Percentiles rank a stretch among this genome's conserved stretches.
Conservation (phyloP, 2,113 vertebrate species). For the Osmerus mordax region DNA sequence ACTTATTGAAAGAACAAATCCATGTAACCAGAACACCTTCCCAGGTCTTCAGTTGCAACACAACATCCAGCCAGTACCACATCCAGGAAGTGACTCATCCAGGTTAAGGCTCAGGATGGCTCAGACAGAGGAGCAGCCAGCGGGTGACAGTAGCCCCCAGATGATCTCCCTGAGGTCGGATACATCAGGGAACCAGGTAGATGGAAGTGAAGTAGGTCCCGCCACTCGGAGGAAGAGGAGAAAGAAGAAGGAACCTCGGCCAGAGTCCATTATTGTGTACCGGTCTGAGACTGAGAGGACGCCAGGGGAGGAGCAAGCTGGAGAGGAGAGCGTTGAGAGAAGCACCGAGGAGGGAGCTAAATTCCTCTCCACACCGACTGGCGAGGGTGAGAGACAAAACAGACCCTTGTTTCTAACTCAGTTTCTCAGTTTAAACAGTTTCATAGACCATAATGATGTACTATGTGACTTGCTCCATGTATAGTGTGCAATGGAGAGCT, state of each 20-base stretch:
- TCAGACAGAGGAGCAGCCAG: constrained; percentile 60
- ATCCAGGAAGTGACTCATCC: background rate
- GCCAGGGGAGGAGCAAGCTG: constrained; percentile 76
- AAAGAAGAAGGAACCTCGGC: constrained; percentile 86
- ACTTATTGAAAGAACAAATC: constrained; percentile 9
- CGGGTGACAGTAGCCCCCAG: constrained; percentile 69
- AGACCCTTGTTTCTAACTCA: no score
- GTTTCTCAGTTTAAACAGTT: no score
- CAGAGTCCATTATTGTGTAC: constrained; percentile 94
- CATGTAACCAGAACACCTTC: background rate
- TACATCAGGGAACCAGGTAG: constrained; percentile 63
- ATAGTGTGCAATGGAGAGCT: no score
- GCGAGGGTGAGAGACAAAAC: constrained; percentile 75
- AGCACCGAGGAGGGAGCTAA: constrained; percentile 83
- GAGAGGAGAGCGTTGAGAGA: constrained; percentile 79
- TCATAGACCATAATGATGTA: no score
- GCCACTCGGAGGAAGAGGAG: constrained; percentile 80
- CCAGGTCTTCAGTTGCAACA: background rate
- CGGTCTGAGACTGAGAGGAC: constrained; percentile 82
- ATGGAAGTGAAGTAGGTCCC: constrained; percentile 78
- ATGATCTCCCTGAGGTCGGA: constrained; percentile 67
- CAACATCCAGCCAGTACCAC: background rate
- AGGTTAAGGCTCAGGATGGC: constrained; percentile 54
- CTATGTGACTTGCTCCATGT: no score
- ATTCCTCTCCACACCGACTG: constrained; percentile 81